Conservation (phyloP, 2,888 invertebrate species). For the Himalopsyche kuldschensis region DNA sequence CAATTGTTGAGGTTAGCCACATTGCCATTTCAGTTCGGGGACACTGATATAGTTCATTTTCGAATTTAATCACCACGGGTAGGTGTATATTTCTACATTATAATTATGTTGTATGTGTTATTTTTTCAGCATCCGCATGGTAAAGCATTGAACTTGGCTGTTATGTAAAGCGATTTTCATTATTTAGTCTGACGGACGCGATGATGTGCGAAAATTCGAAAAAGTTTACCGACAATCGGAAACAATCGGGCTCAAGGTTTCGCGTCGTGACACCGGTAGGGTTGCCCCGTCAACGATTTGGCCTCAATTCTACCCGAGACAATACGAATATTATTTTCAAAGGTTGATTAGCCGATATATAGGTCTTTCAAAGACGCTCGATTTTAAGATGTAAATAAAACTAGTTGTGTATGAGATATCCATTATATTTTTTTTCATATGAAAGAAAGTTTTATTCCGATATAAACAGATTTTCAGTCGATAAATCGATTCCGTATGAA, state of each 20-base stretch:
- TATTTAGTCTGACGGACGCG: neutral
- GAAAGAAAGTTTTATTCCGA: too few relatives aligned
- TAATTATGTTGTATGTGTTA: neutral
- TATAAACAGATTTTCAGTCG: too few relatives aligned
- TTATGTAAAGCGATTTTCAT: neutral
- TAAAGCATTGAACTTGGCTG: neutral
- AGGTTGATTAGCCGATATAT: neutral
- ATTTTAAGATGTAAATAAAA: too few relatives aligned
- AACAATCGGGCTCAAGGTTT: constrained; percentile 30
- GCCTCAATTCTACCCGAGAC: neutral
- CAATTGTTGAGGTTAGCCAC: neutral
- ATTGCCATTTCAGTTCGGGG: neutral
- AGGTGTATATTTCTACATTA: too few relatives aligned
- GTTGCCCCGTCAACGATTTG: constrained; percentile 2
- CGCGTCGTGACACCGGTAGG: constrained; percentile 10
- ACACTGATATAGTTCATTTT: neutral
- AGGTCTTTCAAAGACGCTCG: too few relatives aligned
- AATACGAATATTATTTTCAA: neutral
- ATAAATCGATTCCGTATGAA: too few relatives aligned
- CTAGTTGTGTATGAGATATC: too few relatives aligned
- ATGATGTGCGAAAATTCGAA: constrained; percentile 23
- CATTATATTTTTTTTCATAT: too few relatives aligned
- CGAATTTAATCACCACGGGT: neutral
- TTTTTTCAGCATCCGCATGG: neutral
- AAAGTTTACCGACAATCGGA: constrained; percentile 26